phyloP scores from a whole-genome alignment of 1,140 invertebrate genomes.

The Drosophila nikananu region DNA sequence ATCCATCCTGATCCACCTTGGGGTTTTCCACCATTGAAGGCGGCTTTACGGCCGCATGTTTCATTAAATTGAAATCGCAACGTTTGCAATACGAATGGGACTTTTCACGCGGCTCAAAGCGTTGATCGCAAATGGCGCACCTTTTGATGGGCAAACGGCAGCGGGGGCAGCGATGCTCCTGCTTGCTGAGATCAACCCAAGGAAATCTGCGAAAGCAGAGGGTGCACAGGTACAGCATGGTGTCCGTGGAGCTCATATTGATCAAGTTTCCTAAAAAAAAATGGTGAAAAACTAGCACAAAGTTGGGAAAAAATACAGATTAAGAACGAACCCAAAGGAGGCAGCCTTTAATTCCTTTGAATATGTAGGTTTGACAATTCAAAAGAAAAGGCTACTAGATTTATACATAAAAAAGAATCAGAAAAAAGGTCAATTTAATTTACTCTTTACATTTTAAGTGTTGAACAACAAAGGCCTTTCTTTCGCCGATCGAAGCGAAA shows the following conservation, averaged over 20 bases:
- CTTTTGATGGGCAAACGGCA: not conserved
- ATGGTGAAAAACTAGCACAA: not conserved
- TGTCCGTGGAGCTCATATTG: not conserved
- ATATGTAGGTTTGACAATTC: not conserved
- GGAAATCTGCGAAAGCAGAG: not conserved
- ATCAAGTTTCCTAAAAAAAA: not conserved
- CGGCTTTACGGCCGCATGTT: not conserved
- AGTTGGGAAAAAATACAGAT: not conserved
- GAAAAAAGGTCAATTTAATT: too few relatives aligned
- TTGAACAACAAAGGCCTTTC: not conserved
- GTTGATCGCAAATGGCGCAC: slow-evolving; percentile 10
- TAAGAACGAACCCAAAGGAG: not conserved
- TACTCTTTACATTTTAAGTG: slow-evolving; percentile 23
- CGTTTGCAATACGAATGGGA: slow-evolving; percentile 1
- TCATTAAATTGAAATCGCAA: slow-evolving; percentile 8
- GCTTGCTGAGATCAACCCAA: slow-evolving; percentile 4
- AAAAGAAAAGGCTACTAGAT: not conserved
- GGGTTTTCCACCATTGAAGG: not conserved
- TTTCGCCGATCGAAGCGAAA: slow-evolving; percentile 4
- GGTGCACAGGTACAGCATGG: not conserved
- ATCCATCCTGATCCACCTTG: not conserved
- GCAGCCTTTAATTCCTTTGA: not conserved
- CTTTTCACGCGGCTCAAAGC: slow-evolving; percentile 7
- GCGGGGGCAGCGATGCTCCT: slow-evolving; percentile 5
- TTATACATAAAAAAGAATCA: rapidly evolving